A percentile compares a stretch with the other conserved stretches of the same genome.
These are phyloP conservation scores for Melinopterus prodromus DNA, from an alignment of 2,888 invertebrate species.

Conservation along the genomic window DNA sequence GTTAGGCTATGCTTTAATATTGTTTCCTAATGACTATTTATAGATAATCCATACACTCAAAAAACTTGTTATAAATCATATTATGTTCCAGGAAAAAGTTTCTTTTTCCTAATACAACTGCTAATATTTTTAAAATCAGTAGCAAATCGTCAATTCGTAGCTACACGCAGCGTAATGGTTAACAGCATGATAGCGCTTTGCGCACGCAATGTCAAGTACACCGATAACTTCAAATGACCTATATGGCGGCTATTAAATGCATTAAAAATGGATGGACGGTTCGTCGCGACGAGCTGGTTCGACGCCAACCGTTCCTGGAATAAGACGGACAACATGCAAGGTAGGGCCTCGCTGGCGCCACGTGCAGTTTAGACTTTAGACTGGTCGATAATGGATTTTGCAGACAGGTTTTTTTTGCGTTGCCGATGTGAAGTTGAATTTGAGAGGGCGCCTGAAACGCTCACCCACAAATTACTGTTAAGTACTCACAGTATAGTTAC, in stretches of 20 bases:
- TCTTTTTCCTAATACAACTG: background rate
- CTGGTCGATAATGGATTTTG: slow-evolving; percentile 32
- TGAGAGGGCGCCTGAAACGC: background rate
- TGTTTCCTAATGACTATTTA: background rate
- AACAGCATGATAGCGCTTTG: background rate
- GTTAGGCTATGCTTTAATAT: background rate
- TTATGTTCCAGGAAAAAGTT: background rate
- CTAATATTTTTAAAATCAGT: too few relatives aligned
- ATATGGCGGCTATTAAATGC: background rate
- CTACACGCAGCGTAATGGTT: background rate
- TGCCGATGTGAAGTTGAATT: background rate
- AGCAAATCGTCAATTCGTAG: too few relatives aligned
- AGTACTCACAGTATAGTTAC: background rate
- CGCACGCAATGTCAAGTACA: background rate
- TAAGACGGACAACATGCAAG: slow-evolving; percentile 9
- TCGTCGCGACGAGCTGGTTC: slow-evolving; percentile 22
- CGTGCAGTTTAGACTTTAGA: slow-evolving; percentile 27
- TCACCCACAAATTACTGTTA: background rate
- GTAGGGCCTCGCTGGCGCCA: slow-evolving; percentile 35
- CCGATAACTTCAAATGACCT: background rate
- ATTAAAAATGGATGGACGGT: background rate
- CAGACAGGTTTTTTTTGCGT: slow-evolving; percentile 16
- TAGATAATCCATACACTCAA: background rate
- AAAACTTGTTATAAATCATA: background rate
- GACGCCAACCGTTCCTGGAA: slow-evolving; percentile 34